phyloP scores from a whole-genome alignment of 2,888 invertebrate genomes.

The Protonemura montana region DNA sequence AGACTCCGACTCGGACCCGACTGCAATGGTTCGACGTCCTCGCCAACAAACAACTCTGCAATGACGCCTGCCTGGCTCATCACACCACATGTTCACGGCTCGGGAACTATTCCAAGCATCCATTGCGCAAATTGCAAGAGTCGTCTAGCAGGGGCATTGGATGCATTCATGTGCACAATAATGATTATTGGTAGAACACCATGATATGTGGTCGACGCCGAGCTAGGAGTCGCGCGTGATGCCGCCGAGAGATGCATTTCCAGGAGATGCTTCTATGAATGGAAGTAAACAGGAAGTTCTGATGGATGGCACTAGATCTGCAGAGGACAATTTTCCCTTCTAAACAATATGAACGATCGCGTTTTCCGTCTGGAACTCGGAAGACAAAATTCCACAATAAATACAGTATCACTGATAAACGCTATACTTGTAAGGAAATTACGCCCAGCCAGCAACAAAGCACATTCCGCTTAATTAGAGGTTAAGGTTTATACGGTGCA shows the following conservation, averaged over 20 bases:
- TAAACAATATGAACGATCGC: constrained; percentile 37
- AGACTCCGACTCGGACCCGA: not conserved
- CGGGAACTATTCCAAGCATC: not conserved
- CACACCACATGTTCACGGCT: constrained; percentile 26
- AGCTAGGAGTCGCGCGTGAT: not conserved
- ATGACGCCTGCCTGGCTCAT: constrained; percentile 21
- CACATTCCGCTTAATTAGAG: constrained; percentile 23
- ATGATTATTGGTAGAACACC: constrained; percentile 26
- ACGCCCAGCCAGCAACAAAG: constrained; percentile 1
- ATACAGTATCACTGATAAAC: constrained; percentile 21
- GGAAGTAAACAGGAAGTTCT: constrained; percentile 34
- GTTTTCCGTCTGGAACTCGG: constrained; percentile 27
- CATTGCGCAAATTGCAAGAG: constrained; percentile 24
- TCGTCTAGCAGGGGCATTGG: not conserved
- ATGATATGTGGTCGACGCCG: constrained; percentile 30
- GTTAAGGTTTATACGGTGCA: not conserved
- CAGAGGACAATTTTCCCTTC: constrained; percentile 22
- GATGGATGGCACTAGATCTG: constrained; percentile 31
- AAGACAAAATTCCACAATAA: constrained; percentile 27
- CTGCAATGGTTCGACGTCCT: constrained; percentile 20
- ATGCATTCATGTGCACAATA: constrained; percentile 7
- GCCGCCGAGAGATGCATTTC: constrained; percentile 14
- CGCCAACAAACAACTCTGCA: not conserved
- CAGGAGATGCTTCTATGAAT: constrained; percentile 26
- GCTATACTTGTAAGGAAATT: not conserved